Evolutionary conservation across 2,888 invertebrate species (phyloP), one percentile per base, ranked within the genome.

Genomic region (Fragum whitleyi): DNA sequence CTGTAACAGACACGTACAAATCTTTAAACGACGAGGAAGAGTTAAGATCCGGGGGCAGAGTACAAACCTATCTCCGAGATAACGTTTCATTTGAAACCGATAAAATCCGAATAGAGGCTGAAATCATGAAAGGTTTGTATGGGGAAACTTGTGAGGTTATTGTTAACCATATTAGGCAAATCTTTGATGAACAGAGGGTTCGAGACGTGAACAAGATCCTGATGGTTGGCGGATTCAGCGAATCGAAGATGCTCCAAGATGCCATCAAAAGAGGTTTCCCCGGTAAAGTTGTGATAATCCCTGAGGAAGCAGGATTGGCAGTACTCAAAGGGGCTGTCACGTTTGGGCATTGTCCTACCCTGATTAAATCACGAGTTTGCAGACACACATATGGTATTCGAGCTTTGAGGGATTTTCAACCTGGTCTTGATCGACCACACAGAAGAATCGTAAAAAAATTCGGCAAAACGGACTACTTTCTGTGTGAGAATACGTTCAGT

Each of bases 211-310:
- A 75, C 29, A 75, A 69, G 26, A 79, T 86, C 28, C 68, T 86
- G 16, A 79, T 87, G 82, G 87, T 87, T 0, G 87, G 87, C 7
- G 87, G 85, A n/a, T 87, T 85, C 79, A 83, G 86, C 1, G 87
- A 87, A 62, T 87, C 85, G 0, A 70, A 36, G 0, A 71, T 86
- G 74, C 39, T 87, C 7, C 86, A 86, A 23, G 76, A 80, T 57
- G 81, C 78, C 7, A 75, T 87, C 0, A 75, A 68, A 57, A 81
- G 70, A 23, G 77, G 77, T 1, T 77, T 87, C 26, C 75, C 75
- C 1, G 26, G 57, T 11, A 55, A 47, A 9, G 78, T 74, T 28
- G 68, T 87, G 6, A 77, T 86, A 21, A 77, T 83, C 26, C 85
- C 87, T 28, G 76, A 77, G 21, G 85, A 85, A 36, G 83, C 87